Base-by-base conservation (phyloP, 2,888 invertebrate genomes). In the Troilus luridus region DNA sequence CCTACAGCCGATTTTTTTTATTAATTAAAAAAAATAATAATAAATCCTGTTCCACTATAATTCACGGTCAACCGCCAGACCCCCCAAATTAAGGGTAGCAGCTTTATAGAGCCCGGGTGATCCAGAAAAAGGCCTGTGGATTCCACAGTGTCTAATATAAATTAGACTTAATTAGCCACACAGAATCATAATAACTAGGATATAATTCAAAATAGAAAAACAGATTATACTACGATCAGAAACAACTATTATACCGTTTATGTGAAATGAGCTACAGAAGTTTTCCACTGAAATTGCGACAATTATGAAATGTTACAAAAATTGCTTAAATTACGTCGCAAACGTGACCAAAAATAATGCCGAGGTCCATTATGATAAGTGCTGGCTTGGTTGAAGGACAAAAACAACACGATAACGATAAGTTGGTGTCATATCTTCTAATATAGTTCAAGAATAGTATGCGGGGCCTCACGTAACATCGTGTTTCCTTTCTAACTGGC, bases 321-420 rank as follows among this genome's bases (percentile, higher is more conserved):
- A 77, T 77, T 11, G 14, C 24, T 27, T 24, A 24, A 67, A 67
- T 67, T 77, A 77, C 72, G 8, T 8, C 14, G 72, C 27, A 77
- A 77, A 77, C 72, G 72, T 77, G 72, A 77, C 72, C 72, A 77
- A 77, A 77, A 77, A 77, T 77, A 77, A 77, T 77, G 72, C 9
- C 72, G 72, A 41, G 72, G 72, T 77, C 41, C 72, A 77, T 77
- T 77, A 77, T 77, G 72, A 77, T 77, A 77, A 77, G 72, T 77
- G 72, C 72, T 41, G 41, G 72, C 72, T 27, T 19, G 72, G 72
- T 77, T 77, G 72, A 77, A 77, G 72, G 72, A 77, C 72, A 41
- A 77, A 14, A 77, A 77, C 72, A 77, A 77, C 72, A 77, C 72
- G 72, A 77, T 77, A 77, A 77, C 17, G 72, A 77, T 77, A 77